These are phyloP conservation scores for Trachymyrmex septentrionalis DNA, from an alignment of 1,140 invertebrate species.

Conservation along the genomic window DNA sequence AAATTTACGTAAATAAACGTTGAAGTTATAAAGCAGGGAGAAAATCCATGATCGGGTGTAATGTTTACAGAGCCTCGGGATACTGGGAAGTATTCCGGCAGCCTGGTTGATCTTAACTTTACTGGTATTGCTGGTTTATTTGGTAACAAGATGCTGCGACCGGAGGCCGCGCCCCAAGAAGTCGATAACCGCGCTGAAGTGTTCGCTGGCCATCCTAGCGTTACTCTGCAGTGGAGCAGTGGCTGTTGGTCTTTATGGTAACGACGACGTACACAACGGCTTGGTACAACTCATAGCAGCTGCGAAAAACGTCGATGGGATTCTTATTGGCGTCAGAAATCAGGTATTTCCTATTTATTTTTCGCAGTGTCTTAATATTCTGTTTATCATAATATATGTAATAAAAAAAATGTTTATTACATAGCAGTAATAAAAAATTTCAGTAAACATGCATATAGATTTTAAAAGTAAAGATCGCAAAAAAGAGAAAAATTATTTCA, in stretches of 20 bases:
- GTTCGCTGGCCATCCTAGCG: constrained; percentile 93
- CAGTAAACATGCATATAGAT: background rate
- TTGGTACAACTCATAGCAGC: constrained; percentile 93
- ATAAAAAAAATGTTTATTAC: constrained; percentile 2
- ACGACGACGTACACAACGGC: constrained; percentile 97
- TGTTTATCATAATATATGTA: background rate
- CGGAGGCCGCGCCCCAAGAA: constrained; percentile 94
- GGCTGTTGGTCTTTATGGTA: constrained; percentile 95
- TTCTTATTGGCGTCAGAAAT: constrained; percentile 91
- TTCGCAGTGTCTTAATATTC: background rate
- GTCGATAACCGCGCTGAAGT: constrained; percentile 95
- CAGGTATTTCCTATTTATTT: constrained; percentile 86
- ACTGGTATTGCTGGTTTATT: constrained; percentile 94
- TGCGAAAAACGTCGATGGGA: constrained; percentile 91
- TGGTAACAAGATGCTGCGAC: constrained; percentile 97
- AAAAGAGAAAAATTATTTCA: background rate
- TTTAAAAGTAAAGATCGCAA: background rate
- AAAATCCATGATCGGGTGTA: constrained; percentile 63
- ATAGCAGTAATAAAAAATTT: constrained; percentile 1
- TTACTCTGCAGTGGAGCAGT: constrained; percentile 93
- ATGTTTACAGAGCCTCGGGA: constrained; percentile 92
- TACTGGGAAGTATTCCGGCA: constrained; percentile 95
- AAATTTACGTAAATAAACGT: background rate
- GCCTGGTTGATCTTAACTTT: constrained; percentile 96
- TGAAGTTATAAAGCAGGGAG: background rate